A percentile compares a stretch with the other conserved stretches of the same genome.
These are phyloP conservation scores for Atlantisia rogersi DNA, from an alignment of 2,113 vertebrate genomes.

Conservation along the genomic window DNA sequence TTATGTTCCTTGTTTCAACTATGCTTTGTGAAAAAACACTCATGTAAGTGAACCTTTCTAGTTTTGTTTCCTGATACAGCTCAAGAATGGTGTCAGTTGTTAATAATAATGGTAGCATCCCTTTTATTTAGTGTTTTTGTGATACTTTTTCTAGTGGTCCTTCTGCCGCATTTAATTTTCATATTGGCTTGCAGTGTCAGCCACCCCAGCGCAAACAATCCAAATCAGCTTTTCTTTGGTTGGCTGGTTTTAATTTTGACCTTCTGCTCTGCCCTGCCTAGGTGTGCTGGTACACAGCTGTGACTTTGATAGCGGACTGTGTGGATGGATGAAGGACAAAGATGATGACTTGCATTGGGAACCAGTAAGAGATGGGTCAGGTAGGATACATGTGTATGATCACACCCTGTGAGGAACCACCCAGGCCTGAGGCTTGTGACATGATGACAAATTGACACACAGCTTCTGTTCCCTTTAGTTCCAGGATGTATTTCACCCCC, in stretches of 20 bases:
- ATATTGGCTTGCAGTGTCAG: not conserved
- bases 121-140: not conserved
- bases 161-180: not conserved
- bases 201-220: not conserved
- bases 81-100: not conserved
- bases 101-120: not conserved
- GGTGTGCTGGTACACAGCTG: constrained; percentile 89
- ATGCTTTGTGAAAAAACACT: not conserved
- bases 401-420: not conserved
- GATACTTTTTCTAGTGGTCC: not conserved
- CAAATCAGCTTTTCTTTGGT: not conserved
- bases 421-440: not conserved
- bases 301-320: constrained; percentile 91
- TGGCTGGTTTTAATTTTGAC: not conserved
- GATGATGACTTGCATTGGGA: constrained; percentile 91
- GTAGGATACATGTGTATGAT: not conserved
- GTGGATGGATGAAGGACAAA: constrained; percentile 90
- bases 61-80: not conserved
- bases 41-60: not conserved
- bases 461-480: not conserved
- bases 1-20: not conserved
- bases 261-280: constrained; percentile 53
- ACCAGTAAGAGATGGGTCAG: constrained; percentile 78
- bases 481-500: not conserved
- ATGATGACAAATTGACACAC: not conserved